Evolutionary conservation across 2,113 vertebrate species (phyloP).

Genomic region (Nothoprocta perdicaria): DNA sequence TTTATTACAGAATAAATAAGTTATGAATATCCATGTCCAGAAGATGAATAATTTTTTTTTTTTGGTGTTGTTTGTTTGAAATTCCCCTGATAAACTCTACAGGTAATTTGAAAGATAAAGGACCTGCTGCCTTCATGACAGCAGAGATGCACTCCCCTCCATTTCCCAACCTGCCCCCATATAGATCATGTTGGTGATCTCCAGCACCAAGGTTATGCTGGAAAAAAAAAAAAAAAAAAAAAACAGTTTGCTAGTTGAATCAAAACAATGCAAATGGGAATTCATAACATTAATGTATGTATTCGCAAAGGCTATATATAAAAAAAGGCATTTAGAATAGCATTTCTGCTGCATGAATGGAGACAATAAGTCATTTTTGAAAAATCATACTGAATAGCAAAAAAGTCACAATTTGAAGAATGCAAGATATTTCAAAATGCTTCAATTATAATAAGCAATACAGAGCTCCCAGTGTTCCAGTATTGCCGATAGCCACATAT

Average conservation of each 20-base stretch:
- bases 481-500: neutral
- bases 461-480: neutral
- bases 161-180: neutral
- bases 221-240: neutral
- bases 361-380: neutral
- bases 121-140: neutral
- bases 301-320: neutral
- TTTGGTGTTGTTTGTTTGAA: neutral
- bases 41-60: neutral
- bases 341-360: neutral
- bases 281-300: fast-evolving
- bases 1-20: constrained; percentile 67
- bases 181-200: neutral
- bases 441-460: neutral
- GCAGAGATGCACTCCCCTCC: neutral
- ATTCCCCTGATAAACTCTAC: neutral
- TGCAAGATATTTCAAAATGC: neutral
- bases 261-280: neutral
- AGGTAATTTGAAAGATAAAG: neutral
- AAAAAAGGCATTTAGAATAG: neutral
- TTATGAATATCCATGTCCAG: constrained; percentile 11
- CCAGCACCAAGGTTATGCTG: neutral
- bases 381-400: neutral
- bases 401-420: neutral
- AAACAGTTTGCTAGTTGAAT: neutral